These are phyloP conservation scores for honey bee (Apis mellifera) DNA, from an alignment of 1,140 invertebrate species.

Conservation along the genomic window Amel_HAv3.1 CM009932.2:8696001-8696500, in stretches of 20 bases:
- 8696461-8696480: no score
- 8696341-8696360: not conserved
- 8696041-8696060: slow-evolving; percentile 70
- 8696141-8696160: not conserved
- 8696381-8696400: not conserved
- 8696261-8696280: slow-evolving; percentile 35
- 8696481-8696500: not conserved
- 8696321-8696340: not conserved
- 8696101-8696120: no score
- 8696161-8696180: slow-evolving; percentile 30
- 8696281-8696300: slow-evolving; percentile 20
- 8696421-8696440: slow-evolving; percentile 2
- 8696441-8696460: not conserved
- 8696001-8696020: slow-evolving; percentile 42
- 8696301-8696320: slow-evolving; percentile 13
- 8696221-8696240: slow-evolving; percentile 34
- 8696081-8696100: slow-evolving; percentile 10
- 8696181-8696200: slow-evolving; percentile 29
- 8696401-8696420: slow-evolving; percentile 17
- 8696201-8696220: slow-evolving; percentile 15
- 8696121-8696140: slow-evolving; percentile 23
- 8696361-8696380: no score
- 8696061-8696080: slow-evolving; percentile 66
- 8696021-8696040: slow-evolving; percentile 58
- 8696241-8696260: slow-evolving; percentile 32